phyloP scores from a whole-genome alignment of 2,888 invertebrate genomes.

The Bombylius discolor region DNA sequence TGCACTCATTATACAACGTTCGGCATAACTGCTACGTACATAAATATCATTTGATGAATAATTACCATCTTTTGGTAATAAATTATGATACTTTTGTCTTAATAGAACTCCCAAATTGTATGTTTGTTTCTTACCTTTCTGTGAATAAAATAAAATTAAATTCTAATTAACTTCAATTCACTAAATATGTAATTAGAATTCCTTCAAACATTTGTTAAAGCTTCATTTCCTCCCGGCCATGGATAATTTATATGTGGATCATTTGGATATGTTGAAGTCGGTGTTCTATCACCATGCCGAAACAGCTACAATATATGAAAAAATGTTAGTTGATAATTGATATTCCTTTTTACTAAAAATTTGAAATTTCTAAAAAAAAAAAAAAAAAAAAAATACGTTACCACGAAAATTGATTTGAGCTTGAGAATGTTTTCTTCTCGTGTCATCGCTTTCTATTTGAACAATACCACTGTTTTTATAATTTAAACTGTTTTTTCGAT shows the following conservation, averaged over 20 bases:
- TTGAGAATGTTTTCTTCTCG: no score
- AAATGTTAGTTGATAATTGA: background rate
- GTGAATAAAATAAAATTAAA: background rate
- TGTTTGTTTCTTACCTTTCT: slow-evolving; percentile 60
- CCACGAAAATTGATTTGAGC: no score
- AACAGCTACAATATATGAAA: slow-evolving; percentile 1
- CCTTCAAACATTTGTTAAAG: slow-evolving; percentile 16
- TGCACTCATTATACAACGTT: slow-evolving; percentile 79
- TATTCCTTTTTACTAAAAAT: no score
- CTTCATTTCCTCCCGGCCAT: slow-evolving; percentile 3
- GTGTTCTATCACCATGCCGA: slow-evolving; percentile 4
- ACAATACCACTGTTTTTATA: no score
- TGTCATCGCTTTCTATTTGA: no score
- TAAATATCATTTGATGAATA: slow-evolving; percentile 49
- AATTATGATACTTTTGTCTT: slow-evolving; percentile 52
- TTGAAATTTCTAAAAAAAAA: no score
- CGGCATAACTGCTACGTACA: slow-evolving; percentile 64
- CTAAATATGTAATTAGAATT: background rate
- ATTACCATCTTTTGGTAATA: slow-evolving; percentile 44
- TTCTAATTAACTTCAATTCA: background rate
- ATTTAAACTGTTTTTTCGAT: no score
- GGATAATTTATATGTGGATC: slow-evolving; percentile 4
- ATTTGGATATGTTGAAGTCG: background rate
- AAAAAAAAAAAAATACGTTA: no score
- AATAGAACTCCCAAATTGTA: slow-evolving; percentile 61